Percentiles rank a stretch among this genome's conserved stretches.
Conservation (phyloP, 2,888 invertebrate species). For the Automeris io region DNA sequence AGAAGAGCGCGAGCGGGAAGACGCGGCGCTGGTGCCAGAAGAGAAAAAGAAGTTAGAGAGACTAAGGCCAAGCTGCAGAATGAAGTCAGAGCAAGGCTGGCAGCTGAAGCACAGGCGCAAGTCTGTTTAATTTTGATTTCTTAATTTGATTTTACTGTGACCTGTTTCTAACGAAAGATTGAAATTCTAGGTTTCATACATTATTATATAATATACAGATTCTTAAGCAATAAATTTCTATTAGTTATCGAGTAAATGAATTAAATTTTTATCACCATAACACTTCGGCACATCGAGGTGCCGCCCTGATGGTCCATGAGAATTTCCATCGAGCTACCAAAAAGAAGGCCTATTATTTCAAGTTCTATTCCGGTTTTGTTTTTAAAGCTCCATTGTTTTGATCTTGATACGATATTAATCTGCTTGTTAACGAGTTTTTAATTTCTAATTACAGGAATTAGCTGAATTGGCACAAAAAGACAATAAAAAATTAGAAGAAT, state of each 20-base stretch:
- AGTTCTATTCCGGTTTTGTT: not conserved
- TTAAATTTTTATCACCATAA: too few relatives aligned
- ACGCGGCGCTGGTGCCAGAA: constrained; percentile 70
- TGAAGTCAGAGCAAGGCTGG: constrained; percentile 79
- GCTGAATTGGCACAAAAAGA: constrained; percentile 83
- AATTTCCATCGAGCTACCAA: too few relatives aligned
- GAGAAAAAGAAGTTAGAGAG: constrained; percentile 78
- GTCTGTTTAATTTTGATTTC: too few relatives aligned
- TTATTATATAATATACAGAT: too few relatives aligned
- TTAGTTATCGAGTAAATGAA: too few relatives aligned
- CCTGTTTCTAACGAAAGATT: too few relatives aligned
- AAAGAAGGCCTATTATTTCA: not conserved
- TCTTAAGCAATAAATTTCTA: too few relatives aligned
- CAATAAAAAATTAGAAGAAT: constrained; percentile 82
- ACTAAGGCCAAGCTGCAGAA: constrained; percentile 79
- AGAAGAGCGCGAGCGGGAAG: constrained; percentile 72
- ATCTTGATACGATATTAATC: not conserved
- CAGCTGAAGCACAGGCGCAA: constrained; percentile 76
- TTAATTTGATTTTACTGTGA: too few relatives aligned
- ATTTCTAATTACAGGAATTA: constrained; percentile 68
- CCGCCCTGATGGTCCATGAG: too few relatives aligned
- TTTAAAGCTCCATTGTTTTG: not conserved
- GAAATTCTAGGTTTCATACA: too few relatives aligned
- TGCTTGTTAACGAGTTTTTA: too few relatives aligned
- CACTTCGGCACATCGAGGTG: too few relatives aligned